Evolutionary conservation across 2,888 invertebrate genomes (phyloP), one percentile per base, ranked within the genome.

Genomic region (Philopedon plagiatum): DNA sequence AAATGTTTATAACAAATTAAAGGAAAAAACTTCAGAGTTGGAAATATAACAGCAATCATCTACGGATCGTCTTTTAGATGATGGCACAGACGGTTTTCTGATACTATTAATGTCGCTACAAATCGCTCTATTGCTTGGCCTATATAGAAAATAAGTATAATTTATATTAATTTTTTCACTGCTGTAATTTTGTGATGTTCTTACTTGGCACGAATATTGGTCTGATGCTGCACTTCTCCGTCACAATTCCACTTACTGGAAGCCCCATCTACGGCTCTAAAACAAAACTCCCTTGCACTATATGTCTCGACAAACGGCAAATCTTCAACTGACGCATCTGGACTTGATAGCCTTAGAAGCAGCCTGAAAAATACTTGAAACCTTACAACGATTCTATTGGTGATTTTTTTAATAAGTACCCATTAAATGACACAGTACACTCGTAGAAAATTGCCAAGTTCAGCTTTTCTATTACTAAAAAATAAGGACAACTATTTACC

Each of bases 161-260:
- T n/a, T n/a, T n/a, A n/a, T n/a, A n/a, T n/a, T n/a, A n/a, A n/a
- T n/a, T n/a, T n/a, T n/a, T n/a, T n/a, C n/a, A n/a, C 11, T n/a
- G 37, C 13, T 18, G 8, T 37, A 29, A 56, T 34, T n/a, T 34
- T 54, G 37, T 29, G 8, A 32, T n/a, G n/a, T 21, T 76, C 80
- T 82, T 82, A 90, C 91, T 89, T 89, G 83, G 92, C 91, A 76
- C 88, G 88, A 60, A 93, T 87, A 81, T 90, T 89, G 39, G 90
- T 87, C 79, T 91, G 89, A 67, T 87, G 87, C 66, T 93, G 87
- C 34, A 93, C 87, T 84, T 94, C 94, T 13, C 94, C 94, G 85
- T 94, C 94, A 86, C 94, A 94, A 82, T 94, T 94, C 94, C 94
- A 94, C 39, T 91, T 89, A 79, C 93, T 93, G 41, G 80, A 80